phyloP scores from a whole-genome alignment of 2,888 invertebrate species.

The Acanthosepion lycidas region DNA sequence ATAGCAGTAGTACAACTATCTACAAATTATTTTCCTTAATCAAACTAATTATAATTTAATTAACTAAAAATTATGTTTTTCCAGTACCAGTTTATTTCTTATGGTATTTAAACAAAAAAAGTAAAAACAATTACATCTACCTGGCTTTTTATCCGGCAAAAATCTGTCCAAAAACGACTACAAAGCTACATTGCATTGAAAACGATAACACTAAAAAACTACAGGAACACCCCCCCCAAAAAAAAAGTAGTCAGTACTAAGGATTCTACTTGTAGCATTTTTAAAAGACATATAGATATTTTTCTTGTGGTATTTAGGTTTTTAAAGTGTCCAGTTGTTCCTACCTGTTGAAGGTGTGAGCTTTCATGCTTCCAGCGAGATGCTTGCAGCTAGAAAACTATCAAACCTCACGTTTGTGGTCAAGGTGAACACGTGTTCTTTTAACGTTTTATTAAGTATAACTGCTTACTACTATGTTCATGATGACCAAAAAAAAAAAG shows the following conservation, averaged over 20 bases:
- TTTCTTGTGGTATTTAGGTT: neutral
- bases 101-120: too few species aligned
- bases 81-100: too few species aligned
- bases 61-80: too few species aligned
- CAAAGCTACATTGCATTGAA: too few species aligned
- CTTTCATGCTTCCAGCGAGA: neutral
- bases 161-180: too few species aligned
- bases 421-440: slow-evolving; percentile 10
- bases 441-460: neutral
- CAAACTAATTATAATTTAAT: too few species aligned
- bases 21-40: too few species aligned
- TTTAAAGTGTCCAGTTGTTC: neutral
- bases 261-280: neutral
- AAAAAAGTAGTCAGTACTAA: neutral
- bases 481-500: too few species aligned
- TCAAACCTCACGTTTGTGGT: slow-evolving; percentile 8
- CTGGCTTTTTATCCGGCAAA: too few species aligned
- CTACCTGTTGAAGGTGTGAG: neutral
- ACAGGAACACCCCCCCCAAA: neutral
- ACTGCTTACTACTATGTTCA: neutral
- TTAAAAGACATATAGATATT: neutral
- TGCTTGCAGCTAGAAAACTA: slow-evolving; percentile 13
- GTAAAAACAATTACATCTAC: too few species aligned
- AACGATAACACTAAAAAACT: too few species aligned
- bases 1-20: too few species aligned